Evolutionary conservation across 1,140 invertebrate genomes (phyloP), one percentile per base, ranked within the genome.

Genomic region (Lethocerus indicus): DNA sequence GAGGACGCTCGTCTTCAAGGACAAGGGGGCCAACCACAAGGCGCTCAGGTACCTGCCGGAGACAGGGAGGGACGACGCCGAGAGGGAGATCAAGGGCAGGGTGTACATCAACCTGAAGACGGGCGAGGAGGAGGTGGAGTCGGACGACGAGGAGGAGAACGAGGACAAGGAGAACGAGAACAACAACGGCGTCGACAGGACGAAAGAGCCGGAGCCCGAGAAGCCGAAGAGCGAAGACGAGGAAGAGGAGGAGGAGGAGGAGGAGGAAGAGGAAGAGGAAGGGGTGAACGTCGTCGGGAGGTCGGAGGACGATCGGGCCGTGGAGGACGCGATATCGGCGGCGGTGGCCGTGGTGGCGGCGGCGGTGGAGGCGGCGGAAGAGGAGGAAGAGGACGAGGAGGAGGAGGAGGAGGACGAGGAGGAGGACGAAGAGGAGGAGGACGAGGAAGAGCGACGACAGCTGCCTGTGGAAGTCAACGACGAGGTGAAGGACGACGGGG

Each of bases 101-200:
- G 57, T 72, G 12, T 70, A 67, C 51, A 64, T 74, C 4, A 68
- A 74, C 60, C 63, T 69, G n/a, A 68, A 67, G 51, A 74, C 70
- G 3, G 72, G 72, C 37, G 72, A 75, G 52, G 60, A 64, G 0
- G 67, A 68, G 50, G 27, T 55, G 18, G 49, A 47, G 39, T 13
- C 32, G 21, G 57, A 54, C 37, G 53, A 50, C 29, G 39, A 51
- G 37, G 47, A 41, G 3, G 35, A 28, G 24, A 40, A 29, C 3
- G 36, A 39, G 40, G 20, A n/a, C 13, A 45, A 50, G 29, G 49
- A 50, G 20, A 36, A 14, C 18, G 39, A 47, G 21, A 32, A 35
- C 42, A n/a, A 41, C 3, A 50, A 50, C 25, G 40, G 24, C 3
- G 28, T 42, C 47, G 35, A 28, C 29, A 40, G 9, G 18, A n/a